These are phyloP conservation scores for Epinotia demarniana DNA, from an alignment of 2,888 invertebrate species.

Conservation along the genomic window DNA sequence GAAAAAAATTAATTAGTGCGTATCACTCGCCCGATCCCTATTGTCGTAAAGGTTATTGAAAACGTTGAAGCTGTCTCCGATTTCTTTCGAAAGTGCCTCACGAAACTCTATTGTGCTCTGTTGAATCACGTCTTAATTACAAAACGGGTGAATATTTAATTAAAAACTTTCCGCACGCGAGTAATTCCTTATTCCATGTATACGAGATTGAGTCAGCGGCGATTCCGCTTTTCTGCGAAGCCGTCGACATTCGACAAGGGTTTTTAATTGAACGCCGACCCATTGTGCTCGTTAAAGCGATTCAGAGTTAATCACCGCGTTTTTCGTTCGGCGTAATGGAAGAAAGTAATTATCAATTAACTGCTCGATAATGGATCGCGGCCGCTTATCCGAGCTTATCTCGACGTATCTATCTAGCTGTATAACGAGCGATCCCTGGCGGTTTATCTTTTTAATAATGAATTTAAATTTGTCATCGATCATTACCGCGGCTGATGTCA, in stretches of 20 bases:
- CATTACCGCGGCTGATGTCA: constrained; percentile 57
- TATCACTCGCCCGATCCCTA: constrained; percentile 44
- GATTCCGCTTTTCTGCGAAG: constrained; percentile 77
- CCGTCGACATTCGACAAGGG: constrained; percentile 80
- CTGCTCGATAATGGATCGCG: constrained; percentile 82
- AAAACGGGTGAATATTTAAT: constrained; percentile 83
- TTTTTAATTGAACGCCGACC: constrained; percentile 82
- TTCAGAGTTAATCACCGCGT: constrained; percentile 82
- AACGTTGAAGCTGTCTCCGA: constrained; percentile 62
- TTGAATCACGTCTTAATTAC: constrained; percentile 82
- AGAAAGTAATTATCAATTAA: constrained; percentile 85
- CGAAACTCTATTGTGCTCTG: constrained; percentile 73
- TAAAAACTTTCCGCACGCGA: constrained; percentile 83
- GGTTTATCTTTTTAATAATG: constrained; percentile 72
- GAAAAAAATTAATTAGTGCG: constrained; percentile 53
- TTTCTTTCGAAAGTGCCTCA: constrained; percentile 71
- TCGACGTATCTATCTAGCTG: constrained; percentile 59
- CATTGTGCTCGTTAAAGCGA: constrained; percentile 83
- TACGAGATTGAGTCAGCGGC: constrained; percentile 80
- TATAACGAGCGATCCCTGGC: constrained; percentile 63
- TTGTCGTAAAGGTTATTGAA: constrained; percentile 52
- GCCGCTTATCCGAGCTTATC: constrained; percentile 80
- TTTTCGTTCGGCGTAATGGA: constrained; percentile 82
- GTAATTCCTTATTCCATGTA: constrained; percentile 82
- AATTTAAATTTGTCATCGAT: constrained; percentile 70